A percentile compares a stretch with the other conserved stretches of the same genome.
These are phyloP conservation scores for Clinocottus analis DNA, from an alignment of 2,113 vertebrate genomes.

Conservation along the genomic window DNA sequence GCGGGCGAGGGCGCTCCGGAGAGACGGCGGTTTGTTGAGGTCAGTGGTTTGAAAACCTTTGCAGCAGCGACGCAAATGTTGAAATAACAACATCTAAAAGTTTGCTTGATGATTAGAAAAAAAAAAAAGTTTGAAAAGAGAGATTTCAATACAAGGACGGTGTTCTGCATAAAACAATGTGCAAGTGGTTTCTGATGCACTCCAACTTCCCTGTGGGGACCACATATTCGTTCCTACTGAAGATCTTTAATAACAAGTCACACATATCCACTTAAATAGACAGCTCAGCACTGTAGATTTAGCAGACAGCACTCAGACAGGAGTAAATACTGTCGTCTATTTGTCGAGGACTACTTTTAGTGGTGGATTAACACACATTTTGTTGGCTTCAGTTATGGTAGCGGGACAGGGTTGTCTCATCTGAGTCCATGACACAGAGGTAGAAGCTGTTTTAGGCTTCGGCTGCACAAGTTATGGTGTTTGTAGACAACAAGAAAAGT, in stretches of 20 bases:
- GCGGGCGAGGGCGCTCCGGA: conserved; percentile 18
- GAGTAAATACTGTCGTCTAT: no score
- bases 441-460: background rate
- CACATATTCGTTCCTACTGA: background rate
- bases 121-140: conserved; percentile 3
- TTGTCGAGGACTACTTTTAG: no score
- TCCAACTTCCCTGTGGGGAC: background rate
- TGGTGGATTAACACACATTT: no score
- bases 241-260: background rate
- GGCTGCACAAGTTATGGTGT: background rate
- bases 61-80: background rate
- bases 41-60: conserved; percentile 35
- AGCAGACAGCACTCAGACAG: no score
- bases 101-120: conserved; percentile 13
- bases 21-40: conserved; percentile 25
- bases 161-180: background rate
- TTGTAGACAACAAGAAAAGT: background rate
- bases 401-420: background rate
- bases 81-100: conserved; percentile 19
- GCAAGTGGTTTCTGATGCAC: background rate
- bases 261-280: background rate
- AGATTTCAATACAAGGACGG: background rate
- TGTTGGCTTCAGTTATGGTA: background rate
- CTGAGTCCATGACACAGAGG: background rate
- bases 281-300: no score